A percentile compares a stretch with the other conserved stretches of the same genome.
Conservation (phyloP, 2,888 invertebrate genomes). For the Rhamphomyia laevipes region DNA sequence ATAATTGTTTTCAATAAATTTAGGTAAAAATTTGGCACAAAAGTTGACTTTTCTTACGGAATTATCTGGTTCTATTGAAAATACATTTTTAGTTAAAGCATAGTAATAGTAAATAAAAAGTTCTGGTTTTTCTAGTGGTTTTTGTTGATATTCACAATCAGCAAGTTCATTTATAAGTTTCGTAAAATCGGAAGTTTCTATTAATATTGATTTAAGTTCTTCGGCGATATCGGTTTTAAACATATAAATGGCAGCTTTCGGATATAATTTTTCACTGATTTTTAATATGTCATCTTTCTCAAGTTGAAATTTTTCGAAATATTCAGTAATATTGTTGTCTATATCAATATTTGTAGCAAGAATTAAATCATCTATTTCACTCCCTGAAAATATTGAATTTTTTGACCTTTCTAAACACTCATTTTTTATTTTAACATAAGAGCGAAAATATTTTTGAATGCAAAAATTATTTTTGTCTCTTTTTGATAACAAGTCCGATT, state of each 20-base stretch:
- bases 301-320: too few species aligned
- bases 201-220: not conserved
- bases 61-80: not conserved
- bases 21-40: not conserved
- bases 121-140: too few species aligned
- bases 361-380: slow-evolving; percentile 1
- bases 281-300: too few species aligned
- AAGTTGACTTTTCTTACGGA: not conserved
- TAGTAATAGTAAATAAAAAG: not conserved
- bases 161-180: not conserved
- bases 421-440: not conserved
- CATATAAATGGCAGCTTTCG: not conserved
- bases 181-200: not conserved
- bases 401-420: not conserved
- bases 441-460: slow-evolving; percentile 3
- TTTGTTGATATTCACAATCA: not conserved
- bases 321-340: too few species aligned
- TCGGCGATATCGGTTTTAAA: not conserved
- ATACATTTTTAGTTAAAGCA: not conserved
- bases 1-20: too few species aligned
- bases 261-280: not conserved
- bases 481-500: not conserved
- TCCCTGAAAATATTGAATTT: not conserved
- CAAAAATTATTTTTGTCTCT: not conserved
- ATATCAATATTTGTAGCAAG: slow-evolving; percentile 1